These are phyloP conservation scores for Dichetophora obliterata DNA, from an alignment of 2,888 invertebrate genomes.

Conservation along the genomic window DNA sequence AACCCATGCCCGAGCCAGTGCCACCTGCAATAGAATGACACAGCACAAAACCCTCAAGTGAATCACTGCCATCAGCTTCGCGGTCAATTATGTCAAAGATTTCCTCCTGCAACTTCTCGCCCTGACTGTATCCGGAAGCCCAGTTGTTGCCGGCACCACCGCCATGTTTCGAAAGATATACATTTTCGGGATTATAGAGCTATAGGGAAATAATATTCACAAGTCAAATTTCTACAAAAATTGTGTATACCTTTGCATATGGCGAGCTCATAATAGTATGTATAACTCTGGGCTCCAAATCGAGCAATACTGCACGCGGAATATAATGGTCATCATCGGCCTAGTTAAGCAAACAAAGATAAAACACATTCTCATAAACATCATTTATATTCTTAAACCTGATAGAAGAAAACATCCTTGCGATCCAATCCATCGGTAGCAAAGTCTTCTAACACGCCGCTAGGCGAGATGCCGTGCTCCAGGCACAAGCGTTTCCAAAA, in stretches of 20 bases:
- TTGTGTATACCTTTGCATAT: conserved; percentile 82
- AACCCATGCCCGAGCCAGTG: conserved; percentile 99
- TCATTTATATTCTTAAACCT: conserved; percentile 69
- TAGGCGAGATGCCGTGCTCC: conserved; percentile 97
- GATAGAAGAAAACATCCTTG: conserved; percentile 99
- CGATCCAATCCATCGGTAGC: conserved; percentile 95
- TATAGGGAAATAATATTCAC: conserved; percentile 58
- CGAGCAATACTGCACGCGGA: conserved; percentile 94
- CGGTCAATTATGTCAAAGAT: conserved; percentile 98
- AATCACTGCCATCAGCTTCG: conserved; percentile 99
- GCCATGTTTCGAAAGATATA: conserved; percentile 96
- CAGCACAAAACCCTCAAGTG: conserved; percentile 97
- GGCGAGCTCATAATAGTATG: conserved; percentile 96
- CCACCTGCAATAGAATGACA: conserved; percentile 99
- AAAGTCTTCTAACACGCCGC: conserved; percentile 91
- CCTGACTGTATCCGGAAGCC: conserved; percentile 97
- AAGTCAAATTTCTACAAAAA: not conserved
- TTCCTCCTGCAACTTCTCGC: conserved; percentile 93
- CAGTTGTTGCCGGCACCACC: conserved; percentile 99
- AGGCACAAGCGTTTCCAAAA: conserved; percentile 99
- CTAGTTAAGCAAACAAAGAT: conserved; percentile 53
- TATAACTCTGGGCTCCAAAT: conserved; percentile 97
- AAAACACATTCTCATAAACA: not conserved
- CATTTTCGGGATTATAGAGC: conserved; percentile 98
- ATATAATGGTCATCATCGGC: conserved; percentile 99